Percentiles rank a stretch among this genome's conserved stretches.
phyloP scores from a whole-genome alignment of 2,888 invertebrate genomes.

The Sepiola atlantica region DNA sequence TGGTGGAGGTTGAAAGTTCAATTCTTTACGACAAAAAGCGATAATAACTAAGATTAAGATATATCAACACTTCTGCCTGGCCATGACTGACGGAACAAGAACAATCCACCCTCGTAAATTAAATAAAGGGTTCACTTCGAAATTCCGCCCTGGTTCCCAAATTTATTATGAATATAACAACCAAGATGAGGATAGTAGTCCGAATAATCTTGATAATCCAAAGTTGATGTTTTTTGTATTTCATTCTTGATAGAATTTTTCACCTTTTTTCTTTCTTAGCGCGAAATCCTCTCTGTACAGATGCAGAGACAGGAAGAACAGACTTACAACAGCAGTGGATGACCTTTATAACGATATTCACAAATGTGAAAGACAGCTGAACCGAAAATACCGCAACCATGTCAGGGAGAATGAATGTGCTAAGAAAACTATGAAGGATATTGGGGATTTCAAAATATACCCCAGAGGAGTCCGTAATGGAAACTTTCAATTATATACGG shows the following conservation, averaged over 20 bases:
- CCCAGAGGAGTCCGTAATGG: not conserved
- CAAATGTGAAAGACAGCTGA: not conserved
- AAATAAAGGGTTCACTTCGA: too few relatives aligned
- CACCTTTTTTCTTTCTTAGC: not conserved
- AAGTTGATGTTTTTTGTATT: not conserved
- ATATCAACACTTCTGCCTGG: too few relatives aligned
- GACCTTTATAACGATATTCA: not conserved
- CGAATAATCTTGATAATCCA: not conserved
- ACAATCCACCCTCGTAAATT: too few relatives aligned
- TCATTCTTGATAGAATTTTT: not conserved
- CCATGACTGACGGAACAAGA: too few relatives aligned
- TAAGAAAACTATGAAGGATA: not conserved
- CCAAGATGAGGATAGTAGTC: too few relatives aligned
- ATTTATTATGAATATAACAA: too few relatives aligned
- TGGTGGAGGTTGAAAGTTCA: too few relatives aligned
- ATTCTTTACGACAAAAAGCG: too few relatives aligned
- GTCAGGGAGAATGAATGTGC: not conserved
- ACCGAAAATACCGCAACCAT: not conserved
- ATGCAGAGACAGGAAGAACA: not conserved
- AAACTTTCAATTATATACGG: conserved; percentile 18
- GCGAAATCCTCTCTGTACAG: not conserved
- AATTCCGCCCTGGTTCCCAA: too few relatives aligned
- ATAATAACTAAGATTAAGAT: too few relatives aligned
- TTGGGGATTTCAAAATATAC: conserved; percentile 18
- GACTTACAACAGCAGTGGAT: not conserved